Conservation (phyloP, 2,888 invertebrate species). For the Parthenolecanium corni region DNA sequence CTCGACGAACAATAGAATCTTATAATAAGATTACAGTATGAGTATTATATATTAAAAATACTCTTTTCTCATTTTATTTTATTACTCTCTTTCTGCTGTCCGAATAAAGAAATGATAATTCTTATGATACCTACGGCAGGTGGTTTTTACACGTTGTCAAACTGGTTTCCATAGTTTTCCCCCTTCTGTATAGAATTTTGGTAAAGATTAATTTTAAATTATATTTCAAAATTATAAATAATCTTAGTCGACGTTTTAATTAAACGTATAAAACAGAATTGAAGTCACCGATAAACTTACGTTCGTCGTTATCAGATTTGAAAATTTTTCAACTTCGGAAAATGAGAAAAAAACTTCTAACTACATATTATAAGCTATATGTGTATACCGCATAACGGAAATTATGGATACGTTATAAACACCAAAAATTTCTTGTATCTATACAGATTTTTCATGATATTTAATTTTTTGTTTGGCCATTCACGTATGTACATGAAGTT, state of each 20-base stretch:
- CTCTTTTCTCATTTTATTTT: constrained; percentile 4
- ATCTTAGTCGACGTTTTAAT: constrained; percentile 3
- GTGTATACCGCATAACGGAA: no score
- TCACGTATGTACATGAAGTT: not conserved
- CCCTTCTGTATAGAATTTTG: not conserved
- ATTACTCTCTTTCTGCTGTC: not conserved
- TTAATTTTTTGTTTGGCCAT: not conserved
- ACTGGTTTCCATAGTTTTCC: not conserved
- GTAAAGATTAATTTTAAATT: constrained; percentile 6
- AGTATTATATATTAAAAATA: constrained; percentile 12
- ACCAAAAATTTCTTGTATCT: no score
- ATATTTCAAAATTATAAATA: constrained; percentile 10
- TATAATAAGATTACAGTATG: constrained; percentile 21
- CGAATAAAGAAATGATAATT: constrained; percentile 16
- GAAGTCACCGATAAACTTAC: no score
- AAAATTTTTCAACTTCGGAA: no score
- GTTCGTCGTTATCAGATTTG: no score
- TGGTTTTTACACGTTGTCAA: constrained; percentile 20
- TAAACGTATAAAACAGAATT: constrained; percentile 2
- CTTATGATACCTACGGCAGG: constrained; percentile 13
- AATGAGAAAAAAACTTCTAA: no score
- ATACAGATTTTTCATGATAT: no score
- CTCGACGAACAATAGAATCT: constrained; percentile 26
- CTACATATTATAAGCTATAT: no score
- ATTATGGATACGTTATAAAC: no score